Conservation (phyloP, 2,113 vertebrate genomes). For the Numenius arquata region DNA sequence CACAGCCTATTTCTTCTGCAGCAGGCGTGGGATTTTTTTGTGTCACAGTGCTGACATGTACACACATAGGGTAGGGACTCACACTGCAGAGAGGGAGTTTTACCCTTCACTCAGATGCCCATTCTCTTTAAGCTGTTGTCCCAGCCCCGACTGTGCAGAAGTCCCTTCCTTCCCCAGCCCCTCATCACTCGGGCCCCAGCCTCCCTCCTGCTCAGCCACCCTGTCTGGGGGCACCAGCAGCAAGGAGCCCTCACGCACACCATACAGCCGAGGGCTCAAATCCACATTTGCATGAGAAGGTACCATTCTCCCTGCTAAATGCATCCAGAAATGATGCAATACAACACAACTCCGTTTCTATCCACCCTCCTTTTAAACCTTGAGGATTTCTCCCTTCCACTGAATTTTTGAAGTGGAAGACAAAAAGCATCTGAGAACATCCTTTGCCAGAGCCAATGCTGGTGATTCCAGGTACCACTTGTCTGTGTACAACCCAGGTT, state of each 20-base stretch:
- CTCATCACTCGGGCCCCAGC: accelerated
- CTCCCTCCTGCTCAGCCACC: not conserved
- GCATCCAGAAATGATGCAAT: not conserved
- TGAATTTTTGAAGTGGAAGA: not conserved
- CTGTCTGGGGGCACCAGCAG: not conserved
- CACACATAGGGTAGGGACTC: not conserved
- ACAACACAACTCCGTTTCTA: not conserved
- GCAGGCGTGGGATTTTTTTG: not conserved
- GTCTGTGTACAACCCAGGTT: accelerated
- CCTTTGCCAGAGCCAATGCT: not conserved
- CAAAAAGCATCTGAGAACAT: not conserved
- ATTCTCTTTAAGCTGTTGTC: not conserved
- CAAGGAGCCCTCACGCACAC: not conserved
- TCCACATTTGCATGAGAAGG: too few species aligned
- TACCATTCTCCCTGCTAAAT: not conserved
- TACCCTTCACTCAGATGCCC: not conserved
- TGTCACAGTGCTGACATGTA: accelerated
- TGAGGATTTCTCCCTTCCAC: not conserved
- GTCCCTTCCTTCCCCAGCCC: not conserved
- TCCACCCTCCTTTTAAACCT: not conserved
- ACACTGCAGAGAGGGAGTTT: not conserved
- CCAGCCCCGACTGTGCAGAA: not conserved
- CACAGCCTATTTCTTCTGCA: not conserved
- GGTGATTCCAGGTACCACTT: not conserved
- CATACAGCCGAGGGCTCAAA: not conserved